Evolutionary conservation across 2,797 vertebrate species (phyloP).

Genomic region (Poeciliopsis paucimaculata): DNA sequence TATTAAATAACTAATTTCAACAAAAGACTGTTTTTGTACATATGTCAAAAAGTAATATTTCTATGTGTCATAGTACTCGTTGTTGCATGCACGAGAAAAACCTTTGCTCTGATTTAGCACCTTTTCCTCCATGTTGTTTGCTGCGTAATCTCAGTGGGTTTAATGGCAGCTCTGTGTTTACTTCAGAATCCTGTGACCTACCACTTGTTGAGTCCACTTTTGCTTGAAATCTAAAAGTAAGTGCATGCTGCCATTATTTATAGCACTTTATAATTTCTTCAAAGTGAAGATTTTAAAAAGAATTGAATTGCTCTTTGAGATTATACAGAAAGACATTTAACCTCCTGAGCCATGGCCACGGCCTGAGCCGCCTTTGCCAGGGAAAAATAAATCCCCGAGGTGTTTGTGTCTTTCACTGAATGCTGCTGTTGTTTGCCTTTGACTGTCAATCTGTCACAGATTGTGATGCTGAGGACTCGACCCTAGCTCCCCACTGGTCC

Average conservation of each 20-base stretch:
- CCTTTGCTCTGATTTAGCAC: slow-evolving; percentile 27
- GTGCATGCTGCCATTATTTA: slow-evolving; percentile 27
- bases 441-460: slow-evolving; percentile 64
- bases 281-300: slow-evolving; percentile 37
- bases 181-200: slow-evolving; percentile 14
- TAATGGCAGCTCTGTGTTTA: slow-evolving; percentile 53
- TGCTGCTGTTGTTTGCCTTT: slow-evolving; percentile 57
- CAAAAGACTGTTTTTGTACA: background rate
- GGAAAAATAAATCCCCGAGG: slow-evolving; percentile 34
- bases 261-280: slow-evolving; percentile 25
- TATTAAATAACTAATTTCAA: background rate
- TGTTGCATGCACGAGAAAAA: background rate
- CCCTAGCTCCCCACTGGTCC: slow-evolving; percentile 52
- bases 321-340: slow-evolving; percentile 57
- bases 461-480: slow-evolving; percentile 52
- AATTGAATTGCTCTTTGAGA: slow-evolving; percentile 50
- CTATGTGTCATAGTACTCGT: background rate
- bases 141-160: slow-evolving; percentile 43
- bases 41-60: background rate
- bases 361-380: slow-evolving; percentile 52
- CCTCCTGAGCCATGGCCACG: slow-evolving; percentile 59
- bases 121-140: slow-evolving; percentile 53
- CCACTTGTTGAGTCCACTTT: slow-evolving; percentile 62
- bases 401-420: slow-evolving; percentile 46
- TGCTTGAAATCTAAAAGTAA: slow-evolving; percentile 43